Base-by-base conservation (phyloP, 2,113 vertebrate species). In the Danionella cerebrum region DNA sequence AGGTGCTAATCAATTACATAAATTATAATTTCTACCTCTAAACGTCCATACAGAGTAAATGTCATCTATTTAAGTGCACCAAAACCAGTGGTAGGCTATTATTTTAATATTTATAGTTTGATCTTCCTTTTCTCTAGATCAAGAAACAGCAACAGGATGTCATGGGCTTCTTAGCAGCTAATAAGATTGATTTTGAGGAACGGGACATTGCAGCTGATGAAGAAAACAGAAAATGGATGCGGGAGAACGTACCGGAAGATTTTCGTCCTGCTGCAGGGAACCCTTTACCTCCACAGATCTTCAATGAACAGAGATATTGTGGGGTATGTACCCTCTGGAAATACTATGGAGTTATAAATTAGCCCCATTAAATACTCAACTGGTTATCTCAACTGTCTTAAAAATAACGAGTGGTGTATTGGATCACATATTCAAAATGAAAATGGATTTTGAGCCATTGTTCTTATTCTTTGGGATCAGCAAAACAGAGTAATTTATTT, bases 101-200 rank as follows among this genome's bases (percentile, higher is more conserved):
- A 25, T 12, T 14, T 60, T 25, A 2, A 14, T 6, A 19, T 21
- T 21, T 21, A 6, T 36, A 12, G 8, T 22, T 22, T 22, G 19
- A 55, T 19, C 4, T 36, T 3, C 24, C 25, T 3, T 22, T 5
- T 27, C 69, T 10, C 52, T 75, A 98, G 96, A 96, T 98, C 75
- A 98, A 98, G 86, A 98, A 98, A 85, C 91, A 98, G 80, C 96
- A 98, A 76, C 95, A 97, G 86, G 94, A 96, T 77, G 91, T 98
- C 5, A 78, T 93, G 80, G 89, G 93, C 22, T 97, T 96, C 83
- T 83, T 98, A 71, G 87, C 92, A 52, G 93, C 87, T 78, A 96
- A 98, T 84, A 97, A 95, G 85, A 98, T 98, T 1, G 89, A 90
- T 39, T 97, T 89, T 70, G 93, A 97, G 84, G 94, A 97, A 79